A percentile compares a stretch with the other conserved stretches of the same genome.
phyloP scores from a whole-genome alignment of 2,113 vertebrate species.

The Erpornis zantholeuca region DNA sequence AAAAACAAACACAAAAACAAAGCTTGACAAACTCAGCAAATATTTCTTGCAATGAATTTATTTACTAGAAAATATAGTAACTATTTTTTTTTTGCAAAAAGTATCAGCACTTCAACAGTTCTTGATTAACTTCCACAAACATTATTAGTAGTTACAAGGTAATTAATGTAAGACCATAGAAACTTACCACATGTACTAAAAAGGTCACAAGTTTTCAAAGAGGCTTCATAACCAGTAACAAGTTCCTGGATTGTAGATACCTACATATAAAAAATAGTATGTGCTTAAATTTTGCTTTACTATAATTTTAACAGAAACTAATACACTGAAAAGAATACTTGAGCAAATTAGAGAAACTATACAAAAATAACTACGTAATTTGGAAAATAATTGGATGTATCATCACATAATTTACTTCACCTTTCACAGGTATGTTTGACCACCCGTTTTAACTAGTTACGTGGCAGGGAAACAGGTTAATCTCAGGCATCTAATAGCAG shows the following conservation, averaged over 20 bases:
- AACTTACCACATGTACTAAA: constrained; percentile 75
- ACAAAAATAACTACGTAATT: background rate
- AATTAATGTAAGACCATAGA: background rate
- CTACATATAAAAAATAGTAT: constrained; percentile 47
- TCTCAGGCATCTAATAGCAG: background rate
- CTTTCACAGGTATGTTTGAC: background rate
- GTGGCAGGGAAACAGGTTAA: fast-evolving
- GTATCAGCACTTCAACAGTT: background rate
- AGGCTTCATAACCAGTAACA: constrained; percentile 77
- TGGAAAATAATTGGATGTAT: background rate
- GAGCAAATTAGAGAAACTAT: background rate
- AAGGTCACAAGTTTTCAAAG: constrained; percentile 75
- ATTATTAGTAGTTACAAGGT: background rate
- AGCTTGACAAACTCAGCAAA: background rate
- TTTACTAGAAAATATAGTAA: background rate
- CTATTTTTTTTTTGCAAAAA: background rate
- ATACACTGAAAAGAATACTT: background rate
- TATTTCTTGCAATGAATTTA: background rate
- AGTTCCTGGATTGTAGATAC: constrained; percentile 78
- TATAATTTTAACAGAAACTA: background rate
- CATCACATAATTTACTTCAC: background rate
- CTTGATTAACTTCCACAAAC: background rate
- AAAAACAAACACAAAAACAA: background rate
- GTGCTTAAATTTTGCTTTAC: background rate
- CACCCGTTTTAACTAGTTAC: background rate